Conservation (phyloP, 1,140 invertebrate genomes). For the Ditylenchus dipsaci region DNA sequence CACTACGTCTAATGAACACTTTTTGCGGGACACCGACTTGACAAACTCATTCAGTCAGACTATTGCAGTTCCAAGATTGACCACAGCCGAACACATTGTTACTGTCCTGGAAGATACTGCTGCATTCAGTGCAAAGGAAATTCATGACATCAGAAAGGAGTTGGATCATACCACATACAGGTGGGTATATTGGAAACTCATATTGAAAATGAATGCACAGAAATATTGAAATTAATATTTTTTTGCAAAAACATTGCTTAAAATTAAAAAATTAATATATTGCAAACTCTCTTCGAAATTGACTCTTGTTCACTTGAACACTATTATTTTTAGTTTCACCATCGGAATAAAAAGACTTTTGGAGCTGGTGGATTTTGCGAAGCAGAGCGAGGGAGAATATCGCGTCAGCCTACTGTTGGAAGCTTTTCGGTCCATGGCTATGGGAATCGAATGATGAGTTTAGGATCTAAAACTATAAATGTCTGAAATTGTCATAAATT, state of each 20-base stretch:
- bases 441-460: conserved; percentile 21
- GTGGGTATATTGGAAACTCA: conserved; percentile 13
- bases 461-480: no score
- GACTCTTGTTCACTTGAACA: conserved; percentile 17
- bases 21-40: conserved; percentile 49
- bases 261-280: no score
- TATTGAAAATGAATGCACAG: background rate
- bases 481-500: no score
- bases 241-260: background rate
- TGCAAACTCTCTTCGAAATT: conserved; percentile 1
- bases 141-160: background rate
- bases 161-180: conserved; percentile 9
- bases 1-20: conserved; percentile 47
- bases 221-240: conserved; percentile 1
- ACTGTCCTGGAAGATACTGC: conserved; percentile 38
- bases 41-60: conserved; percentile 31
- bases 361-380: conserved; percentile 42
- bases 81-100: conserved; percentile 23
- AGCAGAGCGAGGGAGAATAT: conserved; percentile 32
- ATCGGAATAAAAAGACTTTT: conserved; percentile 43
- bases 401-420: conserved; percentile 33
- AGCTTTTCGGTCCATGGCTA: conserved; percentile 29
- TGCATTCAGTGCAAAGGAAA: conserved; percentile 31
- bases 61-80: conserved; percentile 36
- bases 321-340: conserved; percentile 18